Percentiles rank a stretch among this genome's conserved stretches.
Evolutionary conservation across 2,888 invertebrate genomes (phyloP).

Genomic region (Chorisops tibialis): DNA sequence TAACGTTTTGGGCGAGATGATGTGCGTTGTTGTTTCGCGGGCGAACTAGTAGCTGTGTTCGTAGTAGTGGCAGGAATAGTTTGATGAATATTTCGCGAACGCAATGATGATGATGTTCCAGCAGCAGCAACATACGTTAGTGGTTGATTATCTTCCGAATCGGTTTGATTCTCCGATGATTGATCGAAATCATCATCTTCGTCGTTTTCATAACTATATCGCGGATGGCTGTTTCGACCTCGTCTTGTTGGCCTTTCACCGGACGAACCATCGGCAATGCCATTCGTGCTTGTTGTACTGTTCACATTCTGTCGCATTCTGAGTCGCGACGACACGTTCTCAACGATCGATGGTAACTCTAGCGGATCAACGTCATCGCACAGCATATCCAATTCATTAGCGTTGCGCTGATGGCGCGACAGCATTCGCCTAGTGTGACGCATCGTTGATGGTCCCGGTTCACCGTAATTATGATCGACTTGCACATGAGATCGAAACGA

Average conservation of each 20-base stretch:
- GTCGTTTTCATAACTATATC: constrained; percentile 5
- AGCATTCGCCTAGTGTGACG: constrained; percentile 46
- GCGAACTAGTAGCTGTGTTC: background rate
- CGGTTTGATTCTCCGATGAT: constrained; percentile 42
- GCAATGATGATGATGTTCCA: constrained; percentile 34
- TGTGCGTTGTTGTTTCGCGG: background rate
- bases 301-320: constrained; percentile 41
- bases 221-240: constrained; percentile 3
- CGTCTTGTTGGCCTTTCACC: constrained; percentile 23
- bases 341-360: constrained; percentile 36
- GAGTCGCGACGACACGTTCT: constrained; percentile 37
- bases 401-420: constrained; percentile 50
- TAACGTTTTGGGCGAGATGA: constrained; percentile 29
- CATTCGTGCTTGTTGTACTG: constrained; percentile 26
- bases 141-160: constrained; percentile 51
- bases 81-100: constrained; percentile 18
- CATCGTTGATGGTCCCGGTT: constrained; percentile 42
- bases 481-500: constrained; percentile 35
- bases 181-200: constrained; percentile 11
- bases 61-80: background rate
- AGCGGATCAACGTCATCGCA: constrained; percentile 39
- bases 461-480: constrained; percentile 50
- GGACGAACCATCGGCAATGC: constrained; percentile 21
- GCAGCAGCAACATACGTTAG: constrained; percentile 52
- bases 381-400: constrained; percentile 46